Percentiles rank a stretch among this genome's conserved stretches.
These are phyloP conservation scores for Epinephelus lanceolatus DNA, from an alignment of 2,113 vertebrate genomes.

Conservation along the genomic window DNA sequence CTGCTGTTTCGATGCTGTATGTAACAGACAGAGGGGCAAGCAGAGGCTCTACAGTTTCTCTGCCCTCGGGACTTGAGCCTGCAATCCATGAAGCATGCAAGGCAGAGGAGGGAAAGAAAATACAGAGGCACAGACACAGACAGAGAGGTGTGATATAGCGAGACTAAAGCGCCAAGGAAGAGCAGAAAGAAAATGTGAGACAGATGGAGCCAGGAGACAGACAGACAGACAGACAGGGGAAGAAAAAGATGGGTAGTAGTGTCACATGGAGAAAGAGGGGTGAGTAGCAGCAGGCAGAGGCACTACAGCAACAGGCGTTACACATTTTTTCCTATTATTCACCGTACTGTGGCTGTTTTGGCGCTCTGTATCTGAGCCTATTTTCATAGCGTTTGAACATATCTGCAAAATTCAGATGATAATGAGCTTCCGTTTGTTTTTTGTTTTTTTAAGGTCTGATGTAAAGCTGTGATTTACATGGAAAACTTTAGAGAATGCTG, in stretches of 20 bases:
- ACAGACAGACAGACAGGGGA: slow-evolving; percentile 49
- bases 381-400: slow-evolving; percentile 33
- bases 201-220: slow-evolving; percentile 59
- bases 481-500: slow-evolving; percentile 22
- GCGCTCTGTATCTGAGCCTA: not conserved
- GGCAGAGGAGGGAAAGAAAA: slow-evolving; percentile 65
- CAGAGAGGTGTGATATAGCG: slow-evolving; percentile 67
- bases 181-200: slow-evolving; percentile 67
- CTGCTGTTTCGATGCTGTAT: slow-evolving; percentile 53
- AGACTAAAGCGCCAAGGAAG: slow-evolving; percentile 52
- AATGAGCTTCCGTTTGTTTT: slow-evolving; percentile 36
- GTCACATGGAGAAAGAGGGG: slow-evolving; percentile 70
- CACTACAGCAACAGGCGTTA: slow-evolving; percentile 77
- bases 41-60: slow-evolving; percentile 58
- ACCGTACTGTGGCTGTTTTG: slow-evolving; percentile 50
- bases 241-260: slow-evolving; percentile 59
- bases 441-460: slow-evolving; percentile 31
- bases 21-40: slow-evolving; percentile 55
- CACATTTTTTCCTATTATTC: slow-evolving; percentile 75
- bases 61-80: slow-evolving; percentile 70
- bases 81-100: slow-evolving; percentile 71
- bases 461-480: slow-evolving; percentile 41
- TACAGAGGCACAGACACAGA: slow-evolving; percentile 49
- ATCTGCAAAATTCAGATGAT: slow-evolving; percentile 42
- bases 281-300: slow-evolving; percentile 60